Conservation (phyloP, 2,113 vertebrate genomes). For the Caracal caracal region DNA sequence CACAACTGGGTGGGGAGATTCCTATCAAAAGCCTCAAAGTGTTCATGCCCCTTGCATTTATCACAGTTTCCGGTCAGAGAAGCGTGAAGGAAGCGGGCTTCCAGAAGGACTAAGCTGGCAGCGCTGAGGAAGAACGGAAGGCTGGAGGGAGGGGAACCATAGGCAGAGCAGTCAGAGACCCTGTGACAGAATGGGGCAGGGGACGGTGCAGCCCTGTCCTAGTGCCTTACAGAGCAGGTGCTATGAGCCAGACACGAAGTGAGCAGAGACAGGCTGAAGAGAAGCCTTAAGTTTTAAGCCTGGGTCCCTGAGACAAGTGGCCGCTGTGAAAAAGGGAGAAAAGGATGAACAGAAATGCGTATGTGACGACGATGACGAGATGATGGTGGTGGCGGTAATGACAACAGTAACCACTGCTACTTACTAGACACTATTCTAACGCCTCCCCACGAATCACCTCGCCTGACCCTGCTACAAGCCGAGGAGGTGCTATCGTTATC, state of each 20-base stretch:
- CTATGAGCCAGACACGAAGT: neutral
- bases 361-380: neutral
- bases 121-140: rapidly evolving
- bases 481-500: neutral
- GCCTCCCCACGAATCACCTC: neutral
- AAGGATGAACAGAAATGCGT: neutral
- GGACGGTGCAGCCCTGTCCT: no score
- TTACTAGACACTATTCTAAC: neutral
- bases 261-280: neutral
- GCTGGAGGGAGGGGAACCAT: neutral
- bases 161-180: neutral
- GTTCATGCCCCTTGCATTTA: neutral
- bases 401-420: neutral
- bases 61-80: neutral
- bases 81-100: neutral
- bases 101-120: neutral
- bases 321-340: neutral
- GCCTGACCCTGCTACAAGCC: no score
- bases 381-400: no score
- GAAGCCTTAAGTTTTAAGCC: neutral
- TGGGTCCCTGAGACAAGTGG: neutral
- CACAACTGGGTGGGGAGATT: neutral
- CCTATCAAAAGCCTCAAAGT: neutral
- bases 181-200: no score
- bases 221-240: neutral